These are phyloP conservation scores for Orycteropus afer DNA, from an alignment of 2,113 vertebrate genomes.

Conservation along the genomic window DNA sequence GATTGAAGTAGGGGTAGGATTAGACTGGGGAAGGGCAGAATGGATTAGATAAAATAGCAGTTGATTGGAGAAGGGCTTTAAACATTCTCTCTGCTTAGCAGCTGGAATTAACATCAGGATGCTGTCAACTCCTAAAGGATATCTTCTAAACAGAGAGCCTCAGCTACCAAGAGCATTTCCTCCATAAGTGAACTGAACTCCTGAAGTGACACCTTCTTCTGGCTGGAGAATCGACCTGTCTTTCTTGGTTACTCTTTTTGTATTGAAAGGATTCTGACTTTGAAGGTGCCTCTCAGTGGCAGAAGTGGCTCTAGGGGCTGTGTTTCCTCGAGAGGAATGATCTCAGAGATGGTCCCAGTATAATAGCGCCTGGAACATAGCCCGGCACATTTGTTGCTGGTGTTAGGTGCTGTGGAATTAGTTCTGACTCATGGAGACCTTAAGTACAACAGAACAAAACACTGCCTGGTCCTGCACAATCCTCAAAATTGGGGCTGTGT, in stretches of 20 bases:
- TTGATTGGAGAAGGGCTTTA: neutral
- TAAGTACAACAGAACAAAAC: neutral
- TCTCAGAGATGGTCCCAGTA: neutral
- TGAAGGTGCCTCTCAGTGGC: neutral
- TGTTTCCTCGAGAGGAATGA: neutral
- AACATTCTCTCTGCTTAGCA: neutral
- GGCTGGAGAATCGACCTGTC: neutral
- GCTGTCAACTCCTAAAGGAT: neutral
- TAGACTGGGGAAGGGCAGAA: neutral
- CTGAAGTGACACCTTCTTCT: no score
- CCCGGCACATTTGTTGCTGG: neutral
- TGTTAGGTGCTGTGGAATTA: neutral
- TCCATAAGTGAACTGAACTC: rapidly evolving
- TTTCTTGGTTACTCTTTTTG: neutral
- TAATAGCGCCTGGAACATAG: rapidly evolving
- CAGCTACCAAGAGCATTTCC: neutral
- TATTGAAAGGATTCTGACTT: neutral
- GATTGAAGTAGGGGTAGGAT: neutral
- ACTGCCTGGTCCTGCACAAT: neutral
- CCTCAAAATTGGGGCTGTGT: neutral
- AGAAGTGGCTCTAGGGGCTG: neutral
- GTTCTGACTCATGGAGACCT: neutral
- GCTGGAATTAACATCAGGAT: neutral
- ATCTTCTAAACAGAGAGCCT: neutral
- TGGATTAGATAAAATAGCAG: neutral